phyloP scores from a whole-genome alignment of 2,888 invertebrate genomes.

The Acrocera orbiculus region DNA sequence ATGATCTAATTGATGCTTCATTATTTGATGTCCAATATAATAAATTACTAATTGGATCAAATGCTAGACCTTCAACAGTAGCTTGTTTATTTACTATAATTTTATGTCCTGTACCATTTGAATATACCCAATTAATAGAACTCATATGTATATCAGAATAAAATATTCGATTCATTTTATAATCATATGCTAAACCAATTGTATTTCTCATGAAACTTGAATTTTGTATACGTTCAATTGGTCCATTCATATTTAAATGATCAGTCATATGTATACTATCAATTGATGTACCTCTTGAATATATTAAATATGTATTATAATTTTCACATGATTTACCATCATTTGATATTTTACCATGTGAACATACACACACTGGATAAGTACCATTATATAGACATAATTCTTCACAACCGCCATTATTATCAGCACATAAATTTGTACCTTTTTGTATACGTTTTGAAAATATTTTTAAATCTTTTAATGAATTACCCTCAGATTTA shows the following conservation, averaged over 20 bases:
- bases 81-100: conserved; percentile 58
- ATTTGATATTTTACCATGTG: conserved; percentile 54
- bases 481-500: conserved; percentile 42
- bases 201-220: conserved; percentile 63
- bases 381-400: conserved; percentile 59
- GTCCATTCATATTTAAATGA: conserved; percentile 55
- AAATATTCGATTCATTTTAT: conserved; percentile 47
- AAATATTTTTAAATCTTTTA: conserved; percentile 51
- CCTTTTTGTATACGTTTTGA: conserved; percentile 37
- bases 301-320: conserved; percentile 66
- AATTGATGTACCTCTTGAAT: conserved; percentile 61
- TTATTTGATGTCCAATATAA: conserved; percentile 78
- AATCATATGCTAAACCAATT: conserved; percentile 69
- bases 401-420: conserved; percentile 59
- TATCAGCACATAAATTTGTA: conserved; percentile 42
- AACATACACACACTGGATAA: conserved; percentile 56
- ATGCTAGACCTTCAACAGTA: conserved; percentile 74
- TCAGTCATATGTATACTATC: conserved; percentile 64
- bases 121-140: conserved; percentile 62
- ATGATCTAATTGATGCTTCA: conserved; percentile 45
- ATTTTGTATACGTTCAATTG: conserved; percentile 54
- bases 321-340: conserved; percentile 53
- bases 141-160: conserved; percentile 82
- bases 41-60: conserved; percentile 45
- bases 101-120: conserved; percentile 57